Evolutionary conservation across 92 coral and sea anemone species (phyloP), one percentile per base, ranked within the genome.

Genomic region (Actinernus sp.): DNA sequence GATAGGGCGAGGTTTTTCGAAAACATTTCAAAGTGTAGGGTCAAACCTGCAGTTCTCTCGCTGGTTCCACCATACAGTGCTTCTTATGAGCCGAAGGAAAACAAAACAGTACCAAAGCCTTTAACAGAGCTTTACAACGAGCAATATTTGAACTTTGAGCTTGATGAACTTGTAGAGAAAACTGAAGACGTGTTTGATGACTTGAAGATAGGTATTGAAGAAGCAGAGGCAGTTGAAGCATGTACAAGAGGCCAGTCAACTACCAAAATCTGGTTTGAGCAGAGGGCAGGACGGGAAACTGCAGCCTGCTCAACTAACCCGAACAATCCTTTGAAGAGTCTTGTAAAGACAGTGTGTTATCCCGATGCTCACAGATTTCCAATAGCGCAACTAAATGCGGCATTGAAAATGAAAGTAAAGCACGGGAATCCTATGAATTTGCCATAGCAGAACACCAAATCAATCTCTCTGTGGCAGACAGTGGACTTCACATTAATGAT

Each of bases 351-450:
- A 41, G 54, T 82, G 23, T 82, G 88, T 52, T 82, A 75, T 27
- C 84, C 88, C n/a, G 54, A 65, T 9, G 69, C 73, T n/a, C 77
- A 82, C 58, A 31, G 57, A 44, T 82, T 82, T 47, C 65, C 38
- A 47, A 38, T 49, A 61, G 68, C 33, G 88, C 84, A 41, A 78
- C 85, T 18, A 68, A 39, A 68, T 69, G 66, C 65, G 78, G 85
- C 2, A 58, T 78, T 10, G 43, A 39, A 36, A 78, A 68, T 17
- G 78, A 78, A 34, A 49, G 70, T 37, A 59, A 29, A 56, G 71
- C 53, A 21, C 40, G 78, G 33, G 71, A 78, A 55, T 71, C 71
- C 4, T 78, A 68, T 43, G 61, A 33, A 47, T 77, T 67, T 69
- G 30, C 65, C 29, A 31, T 69, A 20, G 85, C 78, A 58, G 71